Conservation (phyloP, 2,888 invertebrate genomes). For the Agrypnus murinus region DNA sequence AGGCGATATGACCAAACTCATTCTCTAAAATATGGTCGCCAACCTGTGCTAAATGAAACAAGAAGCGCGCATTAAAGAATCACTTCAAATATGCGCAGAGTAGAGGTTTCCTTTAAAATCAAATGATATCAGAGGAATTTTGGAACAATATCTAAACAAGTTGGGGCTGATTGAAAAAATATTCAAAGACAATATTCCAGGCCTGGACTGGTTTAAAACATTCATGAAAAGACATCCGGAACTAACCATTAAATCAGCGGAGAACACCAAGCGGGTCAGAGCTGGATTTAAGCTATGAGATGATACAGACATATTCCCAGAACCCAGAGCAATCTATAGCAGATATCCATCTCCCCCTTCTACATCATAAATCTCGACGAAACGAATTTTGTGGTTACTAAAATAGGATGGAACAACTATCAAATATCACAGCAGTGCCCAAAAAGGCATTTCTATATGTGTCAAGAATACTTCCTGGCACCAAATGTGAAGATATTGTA, state of each 20-base stretch:
- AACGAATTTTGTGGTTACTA: slow-evolving; percentile 61
- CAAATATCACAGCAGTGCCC: too few species aligned
- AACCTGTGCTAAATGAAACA: slow-evolving; percentile 2
- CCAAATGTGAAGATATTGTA: too few species aligned
- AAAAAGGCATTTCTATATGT: too few species aligned
- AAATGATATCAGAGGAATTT: slow-evolving; percentile 36
- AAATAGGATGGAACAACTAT: too few species aligned
- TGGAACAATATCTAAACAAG: slow-evolving; percentile 43
- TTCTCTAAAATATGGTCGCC: slow-evolving; percentile 28
- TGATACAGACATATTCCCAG: slow-evolving; percentile 51
- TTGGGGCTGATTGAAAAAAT: slow-evolving; percentile 1
- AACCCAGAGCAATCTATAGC: too few species aligned
- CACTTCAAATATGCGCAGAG: slow-evolving; percentile 43
- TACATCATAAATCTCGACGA: too few species aligned
- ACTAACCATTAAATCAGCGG: neutral
- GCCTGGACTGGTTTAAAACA: slow-evolving; percentile 10
- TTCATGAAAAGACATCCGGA: slow-evolving; percentile 15
- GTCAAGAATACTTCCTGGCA: too few species aligned
- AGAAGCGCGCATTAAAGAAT: slow-evolving; percentile 31
- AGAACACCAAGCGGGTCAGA: slow-evolving; percentile 16
- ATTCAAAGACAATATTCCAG: slow-evolving; percentile 15
- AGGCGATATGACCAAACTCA: neutral
- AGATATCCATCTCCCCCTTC: too few species aligned
- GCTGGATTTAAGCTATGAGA: slow-evolving; percentile 44
- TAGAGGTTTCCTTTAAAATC: slow-evolving; percentile 45